These are phyloP conservation scores for Coreius guichenoti DNA, from an alignment of 2,797 vertebrate species.

Conservation along the genomic window DNA sequence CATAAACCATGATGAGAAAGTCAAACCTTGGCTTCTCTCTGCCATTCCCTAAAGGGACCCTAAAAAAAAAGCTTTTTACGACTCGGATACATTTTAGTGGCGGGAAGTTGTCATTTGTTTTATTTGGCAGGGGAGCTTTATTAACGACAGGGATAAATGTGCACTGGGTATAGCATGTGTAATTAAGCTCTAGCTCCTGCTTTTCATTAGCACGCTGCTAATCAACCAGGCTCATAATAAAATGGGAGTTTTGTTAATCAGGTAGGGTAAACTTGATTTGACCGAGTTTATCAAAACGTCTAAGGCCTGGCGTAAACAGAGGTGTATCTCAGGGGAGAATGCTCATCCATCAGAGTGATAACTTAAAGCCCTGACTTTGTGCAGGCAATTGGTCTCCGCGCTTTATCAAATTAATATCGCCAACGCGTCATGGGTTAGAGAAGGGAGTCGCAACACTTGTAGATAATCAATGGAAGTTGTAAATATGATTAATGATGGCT, in stretches of 20 bases:
- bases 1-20: slow-evolving; percentile 39
- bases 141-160: slow-evolving; percentile 58
- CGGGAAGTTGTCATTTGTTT: slow-evolving; percentile 60
- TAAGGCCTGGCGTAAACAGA: slow-evolving; percentile 72
- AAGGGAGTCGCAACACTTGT: slow-evolving; percentile 70
- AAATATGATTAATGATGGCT: slow-evolving; percentile 82
- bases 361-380: slow-evolving; percentile 61
- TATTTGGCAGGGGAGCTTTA: slow-evolving; percentile 59
- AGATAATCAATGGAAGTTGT: slow-evolving; percentile 83
- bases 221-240: slow-evolving; percentile 78
- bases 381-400: slow-evolving; percentile 64
- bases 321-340: slow-evolving; percentile 75
- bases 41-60: slow-evolving; percentile 25
- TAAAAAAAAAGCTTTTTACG: slow-evolving; percentile 50
- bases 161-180: slow-evolving; percentile 56
- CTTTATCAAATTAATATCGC: slow-evolving; percentile 76
- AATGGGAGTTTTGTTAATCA: slow-evolving; percentile 79
- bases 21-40: slow-evolving; percentile 11
- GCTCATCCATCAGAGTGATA: slow-evolving; percentile 77
- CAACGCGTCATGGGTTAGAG: slow-evolving; percentile 67
- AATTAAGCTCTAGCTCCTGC: slow-evolving; percentile 62
- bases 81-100: slow-evolving; percentile 56
- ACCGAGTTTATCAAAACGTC: slow-evolving; percentile 75
- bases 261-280: slow-evolving; percentile 56
- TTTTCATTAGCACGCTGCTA: slow-evolving; percentile 77